Evolutionary conservation across 2,113 vertebrate species (phyloP).

Genomic region (Dolichallabes microphthalmus): DNA sequence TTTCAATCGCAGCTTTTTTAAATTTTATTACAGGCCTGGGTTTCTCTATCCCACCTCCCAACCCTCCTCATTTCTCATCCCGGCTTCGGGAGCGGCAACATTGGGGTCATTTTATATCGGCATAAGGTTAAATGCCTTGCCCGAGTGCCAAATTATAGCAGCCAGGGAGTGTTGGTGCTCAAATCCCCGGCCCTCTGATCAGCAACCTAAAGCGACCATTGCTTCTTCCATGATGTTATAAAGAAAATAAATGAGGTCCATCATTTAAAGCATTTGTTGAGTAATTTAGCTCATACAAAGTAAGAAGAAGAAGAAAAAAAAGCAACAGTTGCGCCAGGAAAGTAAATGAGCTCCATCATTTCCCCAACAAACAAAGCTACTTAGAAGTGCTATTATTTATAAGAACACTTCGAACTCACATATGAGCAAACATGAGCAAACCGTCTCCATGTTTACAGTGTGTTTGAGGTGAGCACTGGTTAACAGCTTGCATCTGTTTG

Average conservation of each 20-base stretch:
- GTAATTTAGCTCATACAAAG: neutral
- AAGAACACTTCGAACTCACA: neutral
- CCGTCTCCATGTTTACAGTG: neutral
- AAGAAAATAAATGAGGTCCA: neutral
- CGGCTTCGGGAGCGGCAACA: too few species aligned
- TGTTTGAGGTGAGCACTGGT: neutral
- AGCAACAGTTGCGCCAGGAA: neutral
- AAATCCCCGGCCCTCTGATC: too few species aligned
- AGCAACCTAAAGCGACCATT: too few species aligned
- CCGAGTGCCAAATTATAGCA: too few species aligned
- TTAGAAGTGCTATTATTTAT: neutral
- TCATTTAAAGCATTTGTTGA: neutral
- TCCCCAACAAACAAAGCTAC: neutral
- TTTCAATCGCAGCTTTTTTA: too few species aligned
- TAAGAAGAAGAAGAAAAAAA: neutral
- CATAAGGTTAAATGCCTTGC: too few species aligned
- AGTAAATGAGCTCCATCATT: neutral
- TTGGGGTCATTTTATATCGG: too few species aligned
- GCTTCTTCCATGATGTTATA: neutral
- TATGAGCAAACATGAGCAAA: neutral
- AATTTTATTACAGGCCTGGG: too few species aligned
- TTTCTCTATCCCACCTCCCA: too few species aligned
- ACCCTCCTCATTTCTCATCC: too few species aligned
- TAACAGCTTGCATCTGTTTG: slow-evolving; percentile 14
- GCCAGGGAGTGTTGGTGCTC: too few species aligned